Evolutionary conservation across 2,113 vertebrate species (phyloP), one percentile per base, ranked within the genome.

Genomic region (Ptilonorhynchus violaceus): DNA sequence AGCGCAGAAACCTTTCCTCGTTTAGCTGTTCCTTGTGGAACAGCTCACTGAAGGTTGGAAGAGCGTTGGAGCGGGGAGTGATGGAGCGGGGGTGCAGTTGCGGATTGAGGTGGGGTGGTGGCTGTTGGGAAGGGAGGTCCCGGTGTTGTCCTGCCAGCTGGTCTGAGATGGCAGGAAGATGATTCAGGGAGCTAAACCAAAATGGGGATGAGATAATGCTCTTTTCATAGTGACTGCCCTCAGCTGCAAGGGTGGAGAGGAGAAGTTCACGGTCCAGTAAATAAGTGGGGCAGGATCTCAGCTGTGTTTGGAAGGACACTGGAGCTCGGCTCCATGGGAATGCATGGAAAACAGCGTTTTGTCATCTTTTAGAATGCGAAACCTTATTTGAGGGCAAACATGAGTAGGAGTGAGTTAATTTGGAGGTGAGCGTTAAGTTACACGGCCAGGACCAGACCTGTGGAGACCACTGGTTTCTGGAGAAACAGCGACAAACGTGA

Each of bases 401-500:
- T 1, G 13, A 41, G 31, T 35, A 78, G 74, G 66, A 85, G 14
- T 1, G 24, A 63, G 28, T 67, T 82, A 37, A 28, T 53, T 15
- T 75, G 78, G 37, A 87, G 81, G 27, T 22, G 42, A 13, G 13
- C 17, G 30, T 64, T n/a, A 28, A 68, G 53, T 47, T 39, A 17
- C 0, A 0, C n/a, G 22, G 46, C 31, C 33, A 1, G 15, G 35
- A 46, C 2, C 31, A 42, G 69, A 10, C 8, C 3, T 20, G 5
- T 47, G 70, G 59, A 63, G 25, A 17, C 15, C 0, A 1, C 17
- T 50, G 63, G 15, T 59, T 72, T 76, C 39, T 0, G 11, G 44
- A 70, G 85, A 37, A 86, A 11, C 18, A 7, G 49, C 0, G 0
- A 30, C n/a, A 37, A 37, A 19, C 0, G 0, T 6, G 39, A 68